These are phyloP conservation scores for Natrix natrix DNA, from an alignment of 2,797 vertebrate genomes.

Conservation along the genomic window DNA sequence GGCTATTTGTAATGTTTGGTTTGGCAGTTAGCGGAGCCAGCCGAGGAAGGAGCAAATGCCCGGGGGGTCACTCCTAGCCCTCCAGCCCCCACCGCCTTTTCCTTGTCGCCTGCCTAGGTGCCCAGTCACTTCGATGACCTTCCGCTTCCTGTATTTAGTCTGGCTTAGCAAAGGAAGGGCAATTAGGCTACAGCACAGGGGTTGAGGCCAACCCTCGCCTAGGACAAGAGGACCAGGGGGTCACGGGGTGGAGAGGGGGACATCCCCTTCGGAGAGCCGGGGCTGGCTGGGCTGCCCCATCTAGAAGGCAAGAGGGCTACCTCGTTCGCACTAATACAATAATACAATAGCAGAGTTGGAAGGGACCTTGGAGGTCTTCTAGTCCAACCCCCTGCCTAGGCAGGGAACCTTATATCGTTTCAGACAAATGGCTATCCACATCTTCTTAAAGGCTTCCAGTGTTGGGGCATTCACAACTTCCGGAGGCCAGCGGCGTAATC, in stretches of 20 bases:
- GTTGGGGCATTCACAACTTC: too few species aligned
- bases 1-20: slow-evolving; percentile 32
- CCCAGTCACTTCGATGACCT: slow-evolving; percentile 4
- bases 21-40: slow-evolving; percentile 12
- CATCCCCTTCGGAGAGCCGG: background rate
- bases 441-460: too few species aligned
- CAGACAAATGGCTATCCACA: too few species aligned
- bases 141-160: slow-evolving; percentile 35
- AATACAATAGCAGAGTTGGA: too few species aligned
- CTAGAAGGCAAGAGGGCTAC: too few species aligned
- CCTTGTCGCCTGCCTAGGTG: background rate
- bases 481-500: too few species aligned
- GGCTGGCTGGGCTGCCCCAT: background rate
- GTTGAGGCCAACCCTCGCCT: background rate
- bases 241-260: background rate
- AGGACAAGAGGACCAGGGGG: background rate
- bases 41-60: background rate
- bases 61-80: background rate
- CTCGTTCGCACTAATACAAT: rapidly evolving
- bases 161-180: background rate
- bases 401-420: too few species aligned
- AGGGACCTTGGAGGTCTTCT: too few species aligned
- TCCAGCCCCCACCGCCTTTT: background rate
- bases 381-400: too few species aligned
- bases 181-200: background rate